phyloP scores from a whole-genome alignment of 37 sponge, comb jelly and placozoan genomes.

The Oopsacas minuta region DNA sequence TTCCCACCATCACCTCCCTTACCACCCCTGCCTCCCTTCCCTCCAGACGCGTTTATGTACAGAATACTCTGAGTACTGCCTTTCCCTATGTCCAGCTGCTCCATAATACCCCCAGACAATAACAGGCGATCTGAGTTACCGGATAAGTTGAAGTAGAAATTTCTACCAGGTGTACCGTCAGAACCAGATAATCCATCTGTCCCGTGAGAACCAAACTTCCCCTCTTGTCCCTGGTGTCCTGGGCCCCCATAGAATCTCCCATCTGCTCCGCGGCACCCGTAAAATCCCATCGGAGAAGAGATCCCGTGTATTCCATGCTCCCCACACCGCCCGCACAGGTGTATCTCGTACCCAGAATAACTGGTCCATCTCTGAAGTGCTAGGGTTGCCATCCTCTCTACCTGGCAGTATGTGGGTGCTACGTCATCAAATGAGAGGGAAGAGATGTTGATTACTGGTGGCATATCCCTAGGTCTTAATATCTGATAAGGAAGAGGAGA shows the following conservation, averaged over 20 bases:
- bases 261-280: conserved; percentile 27
- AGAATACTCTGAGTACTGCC: background rate
- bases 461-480: background rate
- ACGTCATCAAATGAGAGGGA: background rate
- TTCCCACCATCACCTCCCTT: conserved; percentile 28
- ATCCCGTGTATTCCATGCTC: conserved; percentile 39
- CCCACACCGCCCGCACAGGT: conserved; percentile 27
- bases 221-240: conserved; percentile 14
- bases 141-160: background rate
- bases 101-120: background rate
- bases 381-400: background rate
- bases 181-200: conserved; percentile 17
- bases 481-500: background rate
- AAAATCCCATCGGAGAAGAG: conserved; percentile 21
- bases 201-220: background rate
- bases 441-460: background rate
- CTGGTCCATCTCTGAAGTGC: background rate
- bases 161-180: background rate
- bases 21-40: conserved; percentile 27
- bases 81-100: background rate
- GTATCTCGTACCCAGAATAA: conserved; percentile 28
- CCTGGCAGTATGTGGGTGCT: background rate
- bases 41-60: background rate
- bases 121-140: background rate
- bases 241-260: conserved; percentile 28